Base-by-base conservation (phyloP, 2,888 invertebrate species). In the Spisula solida region DNA sequence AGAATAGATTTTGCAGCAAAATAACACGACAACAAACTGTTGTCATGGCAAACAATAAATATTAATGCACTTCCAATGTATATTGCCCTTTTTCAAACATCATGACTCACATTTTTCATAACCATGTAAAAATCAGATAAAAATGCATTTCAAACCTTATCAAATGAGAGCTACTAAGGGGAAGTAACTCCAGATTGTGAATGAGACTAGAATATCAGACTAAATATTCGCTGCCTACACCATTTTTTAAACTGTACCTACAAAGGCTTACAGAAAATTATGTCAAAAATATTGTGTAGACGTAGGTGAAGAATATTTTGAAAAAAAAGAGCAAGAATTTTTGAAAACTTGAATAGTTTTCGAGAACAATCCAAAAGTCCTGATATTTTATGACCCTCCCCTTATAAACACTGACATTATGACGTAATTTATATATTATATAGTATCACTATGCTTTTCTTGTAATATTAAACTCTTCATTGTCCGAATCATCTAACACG, bases 401-500 rank as follows among this genome's bases (percentile, higher is more conserved):
- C 41, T 41, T 41, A 51, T 51, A 25, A 66, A 25, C 60, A 25
- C n/a, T n/a, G n/a, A n/a, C n/a, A n/a, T n/a, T n/a, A 25, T 25
- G n/a, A 20, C 2, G 5, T 66, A n/a, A 10, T 25, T 25, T 51
- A 12, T 66, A 66, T 25, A 66, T 66, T n/a, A 60, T 60, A 60
- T 25, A 18, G 60, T 25, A 25, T 66, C 41, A 75, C 86, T 91
- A 93, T 31, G 95, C 94, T 89, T 95, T 95, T 60, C 91, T 93
- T n/a, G 93, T 88, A 25, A 94, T 94, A 70, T 94, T 94, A 91
- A 95, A 96, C 90, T 96, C 96, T 88, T 96, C 96, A 16, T 96
- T 94, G 87, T 96, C 96, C 0, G 95, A 95, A 83, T 96, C 95
- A 82, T 96, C 95, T 47, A 95, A 91, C 31, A 94, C 95, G 80